Evolutionary conservation across 2,888 invertebrate genomes (phyloP).

Genomic region (Nycteola revayana): DNA sequence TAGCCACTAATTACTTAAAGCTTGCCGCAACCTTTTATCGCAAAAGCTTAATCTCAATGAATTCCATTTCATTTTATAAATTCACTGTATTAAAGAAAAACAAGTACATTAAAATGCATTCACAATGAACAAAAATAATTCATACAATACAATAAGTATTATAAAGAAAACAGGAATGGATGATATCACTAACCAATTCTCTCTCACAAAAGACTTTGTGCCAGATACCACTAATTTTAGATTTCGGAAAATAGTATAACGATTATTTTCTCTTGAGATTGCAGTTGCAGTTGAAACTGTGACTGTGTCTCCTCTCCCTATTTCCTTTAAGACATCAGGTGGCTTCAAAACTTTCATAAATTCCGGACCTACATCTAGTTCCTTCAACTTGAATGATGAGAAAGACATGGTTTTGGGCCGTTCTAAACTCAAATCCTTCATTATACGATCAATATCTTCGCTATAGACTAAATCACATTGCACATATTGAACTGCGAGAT

Average conservation of each 20-base stretch:
- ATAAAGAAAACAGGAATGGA: constrained; percentile 61
- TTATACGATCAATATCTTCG: constrained; percentile 51
- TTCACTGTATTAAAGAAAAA: too few relatives aligned
- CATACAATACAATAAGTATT: constrained; percentile 50
- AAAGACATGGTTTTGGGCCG: constrained; percentile 20
- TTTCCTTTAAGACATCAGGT: constrained; percentile 13
- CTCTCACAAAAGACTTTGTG: constrained; percentile 44
- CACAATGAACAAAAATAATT: constrained; percentile 40
- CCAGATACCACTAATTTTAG: constrained; percentile 22
- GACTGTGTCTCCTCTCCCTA: constrained; percentile 33
- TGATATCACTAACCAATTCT: constrained; percentile 53
- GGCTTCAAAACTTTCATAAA: constrained; percentile 44
- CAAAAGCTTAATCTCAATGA: too few relatives aligned
- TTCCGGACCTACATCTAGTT: constrained; percentile 36
- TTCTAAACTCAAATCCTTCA: constrained; percentile 41
- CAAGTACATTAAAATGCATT: too few relatives aligned
- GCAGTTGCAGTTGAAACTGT: constrained; percentile 33
- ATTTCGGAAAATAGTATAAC: constrained; percentile 3
- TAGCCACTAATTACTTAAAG: too few relatives aligned
- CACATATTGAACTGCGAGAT: constrained; percentile 28
- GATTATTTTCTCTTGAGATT: background rate
- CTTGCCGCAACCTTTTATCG: too few relatives aligned
- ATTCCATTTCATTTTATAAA: too few relatives aligned
- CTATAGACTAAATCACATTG: constrained; percentile 59
- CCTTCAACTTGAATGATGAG: constrained; percentile 24